Evolutionary conservation across 2,888 invertebrate genomes (phyloP), one percentile per base, ranked within the genome.

Genomic region (Reticulitermes lucifugus): DNA sequence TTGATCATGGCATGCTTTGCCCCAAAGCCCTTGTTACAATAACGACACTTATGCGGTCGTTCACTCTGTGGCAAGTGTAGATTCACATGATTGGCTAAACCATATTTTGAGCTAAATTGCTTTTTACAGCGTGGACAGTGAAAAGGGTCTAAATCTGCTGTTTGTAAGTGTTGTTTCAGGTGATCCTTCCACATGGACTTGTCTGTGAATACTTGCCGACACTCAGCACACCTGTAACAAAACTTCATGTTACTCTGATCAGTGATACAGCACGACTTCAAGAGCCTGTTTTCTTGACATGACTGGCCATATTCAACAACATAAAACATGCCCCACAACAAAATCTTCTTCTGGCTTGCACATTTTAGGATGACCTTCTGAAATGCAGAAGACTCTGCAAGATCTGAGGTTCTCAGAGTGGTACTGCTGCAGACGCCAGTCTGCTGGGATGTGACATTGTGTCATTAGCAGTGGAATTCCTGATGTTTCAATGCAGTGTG

Each of bases 1-100:
- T 84, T 80, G 9, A 59, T 60, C 75, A 84, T 75, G 4, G 79
- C 84, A 21, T 75, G 41, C 22, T 84, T 84, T 12, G 86, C 75
- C 3, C 46, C 86, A 79, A 86, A 86, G 12, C 86, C 86, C 73
- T 84, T 84, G 60, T 73, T 75, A 65, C 86, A 86, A 29, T 79
- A 70, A 29, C 22, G 35, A 60, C 86, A 86, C 71, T 81, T 79
- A 46, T 71, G 82, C 6, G 86, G 86, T 29, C 86, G 71, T 35
- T 86, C 84, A 18, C 35, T 25, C 35, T 85, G 83, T 22, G 85
- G 85, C 46, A 85, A 65, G 55, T 85, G 85, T 29, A 83, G 79
- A 22, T 83, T 79, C 21, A 77, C 73, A 29, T 85, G 85, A 51
- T 55, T 59, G 21, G 55, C 55, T 18, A 84, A 59, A n/a, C 83